phyloP scores from a whole-genome alignment of 2,888 invertebrate species.

The Drosophila flavopinicola region DNA sequence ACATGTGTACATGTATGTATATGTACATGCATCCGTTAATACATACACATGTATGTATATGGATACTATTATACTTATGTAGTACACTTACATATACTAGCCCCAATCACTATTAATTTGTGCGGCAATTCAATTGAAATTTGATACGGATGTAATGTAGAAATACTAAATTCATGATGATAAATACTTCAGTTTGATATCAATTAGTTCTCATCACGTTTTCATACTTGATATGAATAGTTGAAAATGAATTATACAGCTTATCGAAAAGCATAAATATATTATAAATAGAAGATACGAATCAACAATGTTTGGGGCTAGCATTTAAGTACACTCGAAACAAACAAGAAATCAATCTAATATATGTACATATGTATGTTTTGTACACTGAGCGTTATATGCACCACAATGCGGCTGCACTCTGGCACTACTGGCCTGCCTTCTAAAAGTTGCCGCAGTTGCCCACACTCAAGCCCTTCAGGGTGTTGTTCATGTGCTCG shows the following conservation, averaged over 20 bases:
- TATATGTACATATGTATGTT: background rate
- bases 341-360: slow-evolving; percentile 25
- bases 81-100: slow-evolving; percentile 27
- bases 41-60: background rate
- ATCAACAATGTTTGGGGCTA: too few species aligned
- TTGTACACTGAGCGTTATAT: slow-evolving; percentile 43
- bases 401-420: slow-evolving; percentile 12
- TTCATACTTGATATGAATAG: too few species aligned
- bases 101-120: too few species aligned
- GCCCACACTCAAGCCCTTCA: slow-evolving; percentile 83
- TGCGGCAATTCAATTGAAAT: too few species aligned
- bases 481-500: slow-evolving; percentile 78
- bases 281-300: too few species aligned
- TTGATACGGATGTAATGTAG: too few species aligned
- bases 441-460: slow-evolving; percentile 83
- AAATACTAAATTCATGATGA: too few species aligned
- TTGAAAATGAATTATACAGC: too few species aligned
- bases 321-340: slow-evolving; percentile 18
- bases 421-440: slow-evolving; percentile 3
- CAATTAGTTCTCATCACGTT: too few species aligned
- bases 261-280: too few species aligned
- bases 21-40: background rate
- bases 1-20: background rate
- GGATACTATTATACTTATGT: slow-evolving; percentile 4
- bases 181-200: too few species aligned